phyloP scores from a whole-genome alignment of 2,113 vertebrate genomes.

The Atractosteus spatula region DNA sequence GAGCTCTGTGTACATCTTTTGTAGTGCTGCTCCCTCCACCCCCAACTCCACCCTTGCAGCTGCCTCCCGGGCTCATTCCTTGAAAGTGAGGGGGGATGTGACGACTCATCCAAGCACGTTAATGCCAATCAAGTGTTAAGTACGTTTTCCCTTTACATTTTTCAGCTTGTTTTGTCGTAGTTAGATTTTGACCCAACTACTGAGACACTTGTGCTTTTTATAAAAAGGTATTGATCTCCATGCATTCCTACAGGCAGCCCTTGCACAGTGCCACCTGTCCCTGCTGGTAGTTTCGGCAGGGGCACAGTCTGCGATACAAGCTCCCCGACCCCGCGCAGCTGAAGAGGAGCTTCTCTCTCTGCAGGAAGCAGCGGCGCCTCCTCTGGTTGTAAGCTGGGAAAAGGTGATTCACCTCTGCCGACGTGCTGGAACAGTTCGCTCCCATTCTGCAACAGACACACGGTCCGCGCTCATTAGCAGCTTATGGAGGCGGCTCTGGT shows the following conservation, averaged over 20 bases:
- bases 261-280: conserved; percentile 51
- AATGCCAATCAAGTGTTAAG: not conserved
- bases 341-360: conserved; percentile 56
- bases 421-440: conserved; percentile 44
- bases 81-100: too few species aligned
- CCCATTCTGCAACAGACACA: conserved; percentile 37
- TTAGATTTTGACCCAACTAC: too few species aligned
- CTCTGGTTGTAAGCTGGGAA: conserved; percentile 62
- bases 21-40: too few species aligned
- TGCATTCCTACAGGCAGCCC: conserved; percentile 31
- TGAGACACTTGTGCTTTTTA: too few species aligned
- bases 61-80: too few species aligned
- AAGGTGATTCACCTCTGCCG: conserved; percentile 52
- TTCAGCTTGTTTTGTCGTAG: too few species aligned
- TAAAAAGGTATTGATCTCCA: too few species aligned
- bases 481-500: too few species aligned
- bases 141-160: not conserved
- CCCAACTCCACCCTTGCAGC: too few species aligned
- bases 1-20: too few species aligned
- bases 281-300: conserved; percentile 49
- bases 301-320: conserved; percentile 53
- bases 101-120: too few species aligned
- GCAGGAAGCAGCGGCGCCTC: conserved; percentile 56
- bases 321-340: conserved; percentile 59
- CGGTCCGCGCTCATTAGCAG: too few species aligned